Conservation (phyloP, 2,888 invertebrate species). For the Ligdia adustata region DNA sequence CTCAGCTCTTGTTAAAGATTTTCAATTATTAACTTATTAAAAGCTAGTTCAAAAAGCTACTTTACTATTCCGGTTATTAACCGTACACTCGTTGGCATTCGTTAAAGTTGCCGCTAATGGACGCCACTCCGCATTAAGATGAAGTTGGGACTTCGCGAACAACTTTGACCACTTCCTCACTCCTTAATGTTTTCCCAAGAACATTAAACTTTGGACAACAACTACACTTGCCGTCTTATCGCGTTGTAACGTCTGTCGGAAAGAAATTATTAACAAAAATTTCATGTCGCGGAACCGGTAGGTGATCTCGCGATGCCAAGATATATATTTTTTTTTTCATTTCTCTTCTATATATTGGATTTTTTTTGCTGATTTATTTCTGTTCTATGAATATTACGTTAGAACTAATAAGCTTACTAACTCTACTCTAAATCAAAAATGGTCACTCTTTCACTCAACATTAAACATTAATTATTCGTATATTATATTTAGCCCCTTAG, state of each 20-base stretch:
- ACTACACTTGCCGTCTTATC: conserved; percentile 46
- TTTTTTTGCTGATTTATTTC: too few species aligned
- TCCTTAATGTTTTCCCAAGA: conserved; percentile 62
- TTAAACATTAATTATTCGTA: too few species aligned
- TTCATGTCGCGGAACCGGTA: background rate
- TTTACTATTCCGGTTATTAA: conserved; percentile 25
- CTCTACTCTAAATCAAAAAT: too few species aligned
- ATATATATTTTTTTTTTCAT: too few species aligned
- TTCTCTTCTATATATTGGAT: too few species aligned
- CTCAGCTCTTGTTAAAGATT: too few species aligned
- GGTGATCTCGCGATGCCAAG: too few species aligned
- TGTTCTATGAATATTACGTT: too few species aligned
- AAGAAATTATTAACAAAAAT: conserved; percentile 12
- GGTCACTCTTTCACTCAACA: too few species aligned
- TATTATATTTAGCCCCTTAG: too few species aligned
- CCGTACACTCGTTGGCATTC: conserved; percentile 31
- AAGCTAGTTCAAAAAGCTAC: conserved; percentile 17
- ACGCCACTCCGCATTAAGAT: conserved; percentile 61
- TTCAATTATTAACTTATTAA: background rate
- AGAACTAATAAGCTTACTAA: too few species aligned
- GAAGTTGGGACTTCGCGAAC: conserved; percentile 55
- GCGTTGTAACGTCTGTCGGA: conserved; percentile 34
- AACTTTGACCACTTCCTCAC: conserved; percentile 65
- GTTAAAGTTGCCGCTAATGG: conserved; percentile 64
- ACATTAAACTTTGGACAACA: conserved; percentile 56